These are phyloP conservation scores for Chrysolina oricalcia DNA, from an alignment of 2,888 invertebrate species.

Conservation along the genomic window DNA sequence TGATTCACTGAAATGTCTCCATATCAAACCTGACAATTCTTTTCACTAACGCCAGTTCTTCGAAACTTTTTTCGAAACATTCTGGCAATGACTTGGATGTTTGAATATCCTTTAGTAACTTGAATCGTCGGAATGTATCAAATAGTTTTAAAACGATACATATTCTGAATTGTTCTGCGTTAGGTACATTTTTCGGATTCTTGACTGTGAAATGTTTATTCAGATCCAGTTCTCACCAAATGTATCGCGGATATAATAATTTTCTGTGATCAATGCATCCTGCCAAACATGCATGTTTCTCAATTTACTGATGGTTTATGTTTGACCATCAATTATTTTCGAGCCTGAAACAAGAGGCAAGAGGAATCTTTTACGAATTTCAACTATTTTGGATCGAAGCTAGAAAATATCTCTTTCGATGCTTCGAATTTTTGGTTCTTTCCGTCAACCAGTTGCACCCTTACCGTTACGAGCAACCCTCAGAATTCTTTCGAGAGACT, in stretches of 20 bases:
- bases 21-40: too few species aligned
- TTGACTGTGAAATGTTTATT: neutral
- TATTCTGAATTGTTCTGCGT: neutral
- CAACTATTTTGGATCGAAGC: neutral
- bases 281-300: neutral
- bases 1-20: too few species aligned
- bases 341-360: neutral
- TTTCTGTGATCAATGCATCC: neutral
- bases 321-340: neutral
- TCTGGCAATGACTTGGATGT: neutral
- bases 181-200: neutral
- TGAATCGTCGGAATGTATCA: too few species aligned
- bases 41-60: too few species aligned
- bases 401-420: neutral
- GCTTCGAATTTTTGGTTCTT: too few species aligned
- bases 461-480: too few species aligned
- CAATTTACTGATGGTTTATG: neutral
- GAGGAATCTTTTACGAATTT: neutral
- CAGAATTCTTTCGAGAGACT: too few species aligned
- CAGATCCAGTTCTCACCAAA: neutral
- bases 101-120: neutral
- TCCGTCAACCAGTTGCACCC: too few species aligned
- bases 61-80: neutral
- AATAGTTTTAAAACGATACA: neutral
- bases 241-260: neutral